Base-by-base conservation (phyloP, 1,140 invertebrate genomes). In the Cydia pomonella region DNA sequence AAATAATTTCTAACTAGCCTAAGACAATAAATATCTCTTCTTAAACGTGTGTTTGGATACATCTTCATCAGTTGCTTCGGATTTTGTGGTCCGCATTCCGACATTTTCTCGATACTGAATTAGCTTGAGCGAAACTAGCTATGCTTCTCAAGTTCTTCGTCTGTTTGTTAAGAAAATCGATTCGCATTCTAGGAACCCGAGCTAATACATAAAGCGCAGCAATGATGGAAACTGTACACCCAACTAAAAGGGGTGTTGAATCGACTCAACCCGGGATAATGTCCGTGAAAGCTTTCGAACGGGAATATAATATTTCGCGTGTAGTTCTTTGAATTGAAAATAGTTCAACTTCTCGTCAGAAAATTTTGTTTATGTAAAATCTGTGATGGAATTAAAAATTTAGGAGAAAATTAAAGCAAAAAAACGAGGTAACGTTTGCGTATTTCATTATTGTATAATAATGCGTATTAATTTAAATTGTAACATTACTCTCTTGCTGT, bases 181-280 rank as follows among this genome's bases (percentile, higher is more conserved):
- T 59, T 53, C 50, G 50, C 50, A 21, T 59, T 23, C 53, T 59
- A 59, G 53, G 53, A 59, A 59, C 53, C 21, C 53, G 21, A 59
- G 53, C 21, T 59, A 23, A 59, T 23, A 59, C 21, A 59, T 9
- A 59, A 23, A 59, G 53, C 18, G 53, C 53, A 18, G 50, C 4
- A 59, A 21, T 59, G 53, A 59, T 23, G 53, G 53, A 59, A 59
- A 59, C 53, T 59, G 53, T 23, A 59, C 53, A 59, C 53, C 53
- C 53, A 59, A 59, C 53, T 59, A 59, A 59, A 59, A 59, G 53
- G 53, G 53, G 21, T 59, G 21, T 59, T 59, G 53, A 59, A 59
- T 23, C 53, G 21, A 59, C 53, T 59, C 53, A 23, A 12, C 5
- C 18, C 53, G 53, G 53, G 21, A 59, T 59, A 59, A 59, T 59